These are phyloP conservation scores for Triplophysa bombifrons DNA, from an alignment of 2,797 vertebrate species.

Conservation along the genomic window DNA sequence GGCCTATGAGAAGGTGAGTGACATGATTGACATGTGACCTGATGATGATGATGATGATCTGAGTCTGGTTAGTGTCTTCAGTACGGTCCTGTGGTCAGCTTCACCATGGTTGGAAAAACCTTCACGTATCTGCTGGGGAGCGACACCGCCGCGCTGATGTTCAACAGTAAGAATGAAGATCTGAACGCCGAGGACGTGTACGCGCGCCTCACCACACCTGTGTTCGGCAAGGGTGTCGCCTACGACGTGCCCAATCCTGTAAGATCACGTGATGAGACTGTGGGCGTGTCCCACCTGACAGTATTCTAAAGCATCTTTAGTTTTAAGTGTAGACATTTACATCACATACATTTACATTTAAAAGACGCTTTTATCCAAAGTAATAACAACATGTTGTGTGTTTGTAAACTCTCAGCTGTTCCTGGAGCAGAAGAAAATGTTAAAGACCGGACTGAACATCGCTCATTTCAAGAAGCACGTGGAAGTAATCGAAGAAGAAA, in stretches of 20 bases:
- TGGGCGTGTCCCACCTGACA: too few relatives aligned
- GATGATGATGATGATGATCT: too few relatives aligned
- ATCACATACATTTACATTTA: too few relatives aligned
- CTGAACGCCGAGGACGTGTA: conserved; percentile 97
- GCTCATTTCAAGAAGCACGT: conserved; percentile 90
- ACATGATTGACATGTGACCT: not conserved
- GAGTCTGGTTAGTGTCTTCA: conserved; percentile 56
- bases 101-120: conserved; percentile 96
- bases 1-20: conserved; percentile 90
- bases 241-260: conserved; percentile 93
- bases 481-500: conserved; percentile 90
- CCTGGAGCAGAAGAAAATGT: conserved; percentile 97
- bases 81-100: conserved; percentile 98
- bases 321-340: not conserved
- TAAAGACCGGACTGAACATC: conserved; percentile 94
- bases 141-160: conserved; percentile 90
- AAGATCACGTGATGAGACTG: conserved; percentile 58
- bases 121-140: conserved; percentile 96
- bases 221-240: conserved; percentile 95
- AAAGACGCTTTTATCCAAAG: too few relatives aligned
- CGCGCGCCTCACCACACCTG: conserved; percentile 90
- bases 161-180: conserved; percentile 98
- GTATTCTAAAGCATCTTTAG: too few relatives aligned
- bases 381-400: not conserved
- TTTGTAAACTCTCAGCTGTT: conserved; percentile 79